Evolutionary conservation across 2,113 vertebrate species (phyloP).

Genomic region (Pimephales promelas): DNA sequence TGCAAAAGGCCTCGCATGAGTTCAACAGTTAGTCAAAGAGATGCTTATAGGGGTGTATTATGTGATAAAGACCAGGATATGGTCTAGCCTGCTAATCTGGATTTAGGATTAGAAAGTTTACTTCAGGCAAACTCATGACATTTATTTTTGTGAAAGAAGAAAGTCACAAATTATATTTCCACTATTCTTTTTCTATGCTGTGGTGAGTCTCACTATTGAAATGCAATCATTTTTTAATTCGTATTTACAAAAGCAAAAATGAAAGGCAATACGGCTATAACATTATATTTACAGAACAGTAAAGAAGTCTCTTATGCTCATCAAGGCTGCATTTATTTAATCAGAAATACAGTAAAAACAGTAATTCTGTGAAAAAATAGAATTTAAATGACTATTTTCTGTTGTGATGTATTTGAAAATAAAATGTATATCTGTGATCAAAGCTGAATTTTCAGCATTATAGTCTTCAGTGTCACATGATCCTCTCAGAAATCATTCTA

Average conservation of each 20-base stretch:
- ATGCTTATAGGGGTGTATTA: not conserved
- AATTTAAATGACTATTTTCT: not conserved
- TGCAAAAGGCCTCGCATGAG: slow-evolving; percentile 30
- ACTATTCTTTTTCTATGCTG: no score
- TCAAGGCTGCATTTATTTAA: not conserved
- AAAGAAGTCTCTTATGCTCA: not conserved
- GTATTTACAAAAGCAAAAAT: not conserved
- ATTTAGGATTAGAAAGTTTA: not conserved
- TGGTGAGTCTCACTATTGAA: not conserved
- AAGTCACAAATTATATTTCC: not conserved
- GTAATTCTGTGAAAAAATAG: not conserved
- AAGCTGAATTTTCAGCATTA: not conserved
- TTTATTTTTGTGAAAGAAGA: not conserved
- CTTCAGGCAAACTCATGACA: not conserved
- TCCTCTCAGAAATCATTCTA: no score
- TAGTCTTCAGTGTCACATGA: not conserved
- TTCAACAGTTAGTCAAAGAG: slow-evolving; percentile 22
- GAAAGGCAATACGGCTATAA: not conserved
- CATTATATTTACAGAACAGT: not conserved
- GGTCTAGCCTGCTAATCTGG: not conserved
- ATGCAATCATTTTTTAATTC: not conserved
- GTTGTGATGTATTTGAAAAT: not conserved
- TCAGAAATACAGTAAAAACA: not conserved
- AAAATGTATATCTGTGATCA: not conserved
- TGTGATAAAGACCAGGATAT: slow-evolving; percentile 29